Conservation (phyloP, 2,797 vertebrate species). For the Enteromius afrohamiltoni region DNA sequence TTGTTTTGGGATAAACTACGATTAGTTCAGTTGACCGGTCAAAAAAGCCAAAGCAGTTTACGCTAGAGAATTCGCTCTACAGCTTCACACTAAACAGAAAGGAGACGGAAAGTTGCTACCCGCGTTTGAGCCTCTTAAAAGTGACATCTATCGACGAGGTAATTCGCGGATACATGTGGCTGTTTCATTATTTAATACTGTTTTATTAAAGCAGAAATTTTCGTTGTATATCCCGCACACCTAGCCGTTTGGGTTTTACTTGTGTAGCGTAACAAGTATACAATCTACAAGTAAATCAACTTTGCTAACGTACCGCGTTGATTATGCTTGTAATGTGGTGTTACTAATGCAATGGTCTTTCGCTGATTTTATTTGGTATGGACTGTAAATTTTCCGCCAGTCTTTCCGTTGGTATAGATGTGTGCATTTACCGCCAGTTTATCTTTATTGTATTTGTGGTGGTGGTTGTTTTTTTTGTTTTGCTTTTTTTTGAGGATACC, state of each 20-base stretch:
- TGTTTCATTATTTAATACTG: background rate
- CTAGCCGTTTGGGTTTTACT: background rate
- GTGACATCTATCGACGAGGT: constrained; percentile 23
- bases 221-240: no score
- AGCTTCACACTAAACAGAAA: background rate
- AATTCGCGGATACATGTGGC: background rate
- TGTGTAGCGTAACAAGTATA: background rate
- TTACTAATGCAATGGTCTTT: background rate
- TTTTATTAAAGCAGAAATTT: background rate
- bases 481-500: no score
- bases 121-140: constrained; percentile 6
- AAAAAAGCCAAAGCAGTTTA: background rate
- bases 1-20: background rate
- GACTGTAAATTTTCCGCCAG: background rate
- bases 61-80: background rate
- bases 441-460: background rate
- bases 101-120: constrained; percentile 2
- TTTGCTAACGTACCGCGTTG: constrained; percentile 18
- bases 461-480: background rate
- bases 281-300: background rate
- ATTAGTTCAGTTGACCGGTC: background rate
- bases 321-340: background rate
- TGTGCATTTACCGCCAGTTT: background rate
- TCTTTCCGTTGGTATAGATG: background rate
- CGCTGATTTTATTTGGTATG: no score